These are phyloP conservation scores for Clarias batrachus DNA, from an alignment of 2,113 vertebrate species.

Conservation along the genomic window DNA sequence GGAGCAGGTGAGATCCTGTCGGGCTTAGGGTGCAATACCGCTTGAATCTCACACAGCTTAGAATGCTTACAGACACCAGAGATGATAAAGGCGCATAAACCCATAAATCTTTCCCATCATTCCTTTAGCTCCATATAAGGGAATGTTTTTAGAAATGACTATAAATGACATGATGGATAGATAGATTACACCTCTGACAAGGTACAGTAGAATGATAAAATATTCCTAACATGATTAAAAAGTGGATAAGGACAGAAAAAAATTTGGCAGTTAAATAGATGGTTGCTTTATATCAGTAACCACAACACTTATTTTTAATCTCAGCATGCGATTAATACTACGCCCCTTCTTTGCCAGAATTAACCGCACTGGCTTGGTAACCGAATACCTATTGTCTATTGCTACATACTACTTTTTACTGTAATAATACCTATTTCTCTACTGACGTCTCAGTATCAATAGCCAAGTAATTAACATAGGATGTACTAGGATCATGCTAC, in stretches of 20 bases:
- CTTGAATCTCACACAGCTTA: background rate
- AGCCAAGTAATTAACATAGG: background rate
- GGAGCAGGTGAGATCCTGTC: slow-evolving; percentile 20
- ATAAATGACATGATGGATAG: background rate
- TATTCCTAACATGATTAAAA: background rate
- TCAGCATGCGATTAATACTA: background rate
- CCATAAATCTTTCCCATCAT: background rate
- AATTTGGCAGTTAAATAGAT: background rate
- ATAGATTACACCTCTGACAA: background rate
- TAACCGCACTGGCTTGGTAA: background rate
- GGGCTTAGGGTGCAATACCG: slow-evolving; percentile 9
- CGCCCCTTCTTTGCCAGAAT: background rate
- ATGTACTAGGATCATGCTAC: background rate
- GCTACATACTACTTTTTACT: background rate
- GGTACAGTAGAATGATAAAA: background rate
- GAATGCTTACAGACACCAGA: background rate
- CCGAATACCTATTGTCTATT: background rate
- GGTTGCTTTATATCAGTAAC: background rate
- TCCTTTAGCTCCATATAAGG: background rate
- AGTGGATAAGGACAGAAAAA: background rate
- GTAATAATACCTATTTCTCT: background rate
- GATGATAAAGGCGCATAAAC: background rate
- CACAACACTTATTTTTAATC: background rate
- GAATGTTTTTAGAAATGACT: background rate
- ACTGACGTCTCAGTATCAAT: background rate